Conservation (phyloP, 1,140 invertebrate genomes). For the Lordiphosa clarofinis region DNA sequence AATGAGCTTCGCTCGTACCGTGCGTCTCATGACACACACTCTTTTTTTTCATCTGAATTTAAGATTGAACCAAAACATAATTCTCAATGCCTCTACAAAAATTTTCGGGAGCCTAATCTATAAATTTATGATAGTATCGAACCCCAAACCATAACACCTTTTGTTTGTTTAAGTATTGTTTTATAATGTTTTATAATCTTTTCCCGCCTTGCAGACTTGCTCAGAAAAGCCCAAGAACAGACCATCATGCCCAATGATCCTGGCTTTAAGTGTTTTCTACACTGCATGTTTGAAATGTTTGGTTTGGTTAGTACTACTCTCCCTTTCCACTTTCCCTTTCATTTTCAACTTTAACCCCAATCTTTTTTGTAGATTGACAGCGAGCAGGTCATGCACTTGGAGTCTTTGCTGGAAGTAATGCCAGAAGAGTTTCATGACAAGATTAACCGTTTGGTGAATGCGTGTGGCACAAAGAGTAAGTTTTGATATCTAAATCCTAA, state of each 20-base stretch:
- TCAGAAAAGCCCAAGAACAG: conserved; percentile 13
- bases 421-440: conserved; percentile 45
- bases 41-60: too few relatives aligned
- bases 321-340: too few relatives aligned
- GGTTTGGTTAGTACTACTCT: conserved; percentile 44
- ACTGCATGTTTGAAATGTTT: conserved; percentile 70
- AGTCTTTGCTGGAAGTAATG: conserved; percentile 50
- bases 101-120: too few relatives aligned
- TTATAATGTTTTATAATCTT: too few relatives aligned
- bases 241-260: conserved; percentile 35
- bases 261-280: conserved; percentile 57
- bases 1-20: too few relatives aligned
- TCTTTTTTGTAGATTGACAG: conserved; percentile 48
- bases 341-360: background rate
- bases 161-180: too few relatives aligned
- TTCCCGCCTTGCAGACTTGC: conserved; percentile 17
- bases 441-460: conserved; percentile 26
- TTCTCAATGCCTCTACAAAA: too few relatives aligned
- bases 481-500: background rate
- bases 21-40: too few relatives aligned
- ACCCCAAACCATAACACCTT: too few relatives aligned
- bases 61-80: too few relatives aligned
- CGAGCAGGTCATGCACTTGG: conserved; percentile 55
- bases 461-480: conserved; percentile 58
- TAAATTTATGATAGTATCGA: too few relatives aligned